Percentiles rank a stretch among this genome's conserved stretches.
These are phyloP conservation scores for Subacronicta megacephala DNA, from an alignment of 2,888 invertebrate species.

Conservation along the genomic window DNA sequence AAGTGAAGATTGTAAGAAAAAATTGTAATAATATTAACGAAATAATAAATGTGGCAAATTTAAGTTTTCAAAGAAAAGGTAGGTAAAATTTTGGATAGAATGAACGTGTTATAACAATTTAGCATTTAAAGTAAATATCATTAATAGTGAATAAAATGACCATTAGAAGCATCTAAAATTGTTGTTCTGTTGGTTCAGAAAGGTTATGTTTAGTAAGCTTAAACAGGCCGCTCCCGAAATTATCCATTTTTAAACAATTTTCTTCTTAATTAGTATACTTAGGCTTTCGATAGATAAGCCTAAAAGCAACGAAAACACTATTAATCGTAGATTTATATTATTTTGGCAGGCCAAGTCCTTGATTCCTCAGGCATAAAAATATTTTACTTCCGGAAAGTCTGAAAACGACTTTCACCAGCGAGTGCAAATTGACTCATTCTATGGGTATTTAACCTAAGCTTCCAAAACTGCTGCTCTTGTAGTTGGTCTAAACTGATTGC, in stretches of 20 bases:
- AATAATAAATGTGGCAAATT: not conserved
- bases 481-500: too few relatives aligned
- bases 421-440: too few relatives aligned
- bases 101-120: not conserved
- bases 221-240: constrained; percentile 30
- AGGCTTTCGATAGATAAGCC: constrained; percentile 38
- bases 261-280: constrained; percentile 36
- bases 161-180: constrained; percentile 6
- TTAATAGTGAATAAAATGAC: constrained; percentile 20
- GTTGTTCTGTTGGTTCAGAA: constrained; percentile 18
- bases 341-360: too few relatives aligned
- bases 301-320: constrained; percentile 24
- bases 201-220: constrained; percentile 24
- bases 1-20: too few relatives aligned
- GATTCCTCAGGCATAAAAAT: too few relatives aligned
- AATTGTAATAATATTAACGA: too few relatives aligned
- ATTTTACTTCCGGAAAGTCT: too few relatives aligned
- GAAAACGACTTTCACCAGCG: too few relatives aligned
- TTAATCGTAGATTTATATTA: constrained; percentile 11
- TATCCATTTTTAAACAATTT: constrained; percentile 28
- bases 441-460: too few relatives aligned
- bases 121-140: constrained; percentile 7
- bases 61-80: not conserved
- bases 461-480: too few relatives aligned
- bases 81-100: not conserved